Conservation (phyloP, 2,797 vertebrate species). For the Sebastiscus tertius region DNA sequence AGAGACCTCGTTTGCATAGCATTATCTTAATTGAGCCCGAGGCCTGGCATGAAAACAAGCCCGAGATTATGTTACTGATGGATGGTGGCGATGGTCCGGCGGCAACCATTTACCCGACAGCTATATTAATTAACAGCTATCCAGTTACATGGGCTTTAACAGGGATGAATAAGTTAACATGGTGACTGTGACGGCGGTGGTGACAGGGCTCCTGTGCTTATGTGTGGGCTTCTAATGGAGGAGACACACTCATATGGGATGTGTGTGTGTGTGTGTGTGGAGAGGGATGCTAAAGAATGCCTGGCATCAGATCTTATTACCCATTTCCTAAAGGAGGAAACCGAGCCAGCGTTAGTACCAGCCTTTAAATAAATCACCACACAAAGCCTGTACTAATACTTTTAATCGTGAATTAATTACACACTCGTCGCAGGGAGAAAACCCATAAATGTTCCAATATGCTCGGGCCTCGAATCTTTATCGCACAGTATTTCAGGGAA, state of each 20-base stretch:
- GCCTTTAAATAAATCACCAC: conserved; percentile 82
- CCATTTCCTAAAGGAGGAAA: conserved; percentile 82
- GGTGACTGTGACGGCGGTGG: conserved; percentile 69
- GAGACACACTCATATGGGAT: conserved; percentile 53
- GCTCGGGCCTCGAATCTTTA: conserved; percentile 39
- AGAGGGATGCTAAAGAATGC: conserved; percentile 62
- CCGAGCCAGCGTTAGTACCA: conserved; percentile 69
- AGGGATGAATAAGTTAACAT: conserved; percentile 84
- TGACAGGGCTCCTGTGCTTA: conserved; percentile 68
- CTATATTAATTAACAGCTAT: conserved; percentile 97
- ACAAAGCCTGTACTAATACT: conserved; percentile 80
- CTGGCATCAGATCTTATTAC: conserved; percentile 77
- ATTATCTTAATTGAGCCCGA: conserved; percentile 97
- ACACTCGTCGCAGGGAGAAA: conserved; percentile 47
- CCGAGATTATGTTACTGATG: conserved; percentile 91
- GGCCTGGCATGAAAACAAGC: conserved; percentile 81
- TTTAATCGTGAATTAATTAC: conserved; percentile 82
- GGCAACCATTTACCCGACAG: conserved; percentile 92
- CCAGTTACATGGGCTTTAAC: conserved; percentile 90
- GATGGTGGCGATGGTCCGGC: conserved; percentile 88
- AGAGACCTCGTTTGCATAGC: conserved; percentile 95
- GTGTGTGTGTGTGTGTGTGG: conserved; percentile 40
- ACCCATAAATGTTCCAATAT: conserved; percentile 68
- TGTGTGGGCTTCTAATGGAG: conserved; percentile 68
- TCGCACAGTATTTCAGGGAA: conserved; percentile 21